Conservation (phyloP, 2,888 invertebrate genomes). For the Agrochola litura region DNA sequence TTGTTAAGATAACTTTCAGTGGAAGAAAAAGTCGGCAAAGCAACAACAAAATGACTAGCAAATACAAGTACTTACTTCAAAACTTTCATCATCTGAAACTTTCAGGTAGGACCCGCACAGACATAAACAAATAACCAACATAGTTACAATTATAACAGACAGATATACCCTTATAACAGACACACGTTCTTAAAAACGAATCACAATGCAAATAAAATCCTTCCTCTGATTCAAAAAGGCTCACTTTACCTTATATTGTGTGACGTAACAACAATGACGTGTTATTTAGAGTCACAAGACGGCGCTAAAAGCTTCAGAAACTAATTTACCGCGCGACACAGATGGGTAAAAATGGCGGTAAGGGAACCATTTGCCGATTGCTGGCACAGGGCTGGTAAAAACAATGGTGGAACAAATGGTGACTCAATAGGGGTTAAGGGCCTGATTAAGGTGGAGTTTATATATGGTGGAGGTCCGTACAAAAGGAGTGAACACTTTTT, state of each 20-base stretch:
- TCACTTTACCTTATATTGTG: not conserved
- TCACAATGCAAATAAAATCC: slow-evolving; percentile 35
- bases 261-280: slow-evolving; percentile 23
- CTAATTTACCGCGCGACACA: slow-evolving; percentile 45
- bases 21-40: not conserved
- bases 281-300: slow-evolving; percentile 29
- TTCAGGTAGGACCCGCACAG: not conserved
- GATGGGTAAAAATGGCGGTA: slow-evolving; percentile 27
- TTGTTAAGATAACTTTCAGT: slow-evolving; percentile 6
- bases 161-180: slow-evolving; percentile 5
- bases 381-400: slow-evolving; percentile 7
- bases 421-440: not conserved
- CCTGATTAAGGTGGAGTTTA: not conserved
- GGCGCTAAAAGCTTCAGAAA: slow-evolving; percentile 43
- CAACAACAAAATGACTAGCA: not conserved
- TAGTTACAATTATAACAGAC: no score
- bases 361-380: slow-evolving; percentile 48
- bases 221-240: not conserved
- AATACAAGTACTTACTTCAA: no score
- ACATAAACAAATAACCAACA: not conserved
- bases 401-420: no score
- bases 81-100: no score
- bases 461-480: not conserved
- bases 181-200: not conserved
- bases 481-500: not conserved